A percentile compares a stretch with the other conserved stretches of the same genome.
Evolutionary conservation across 92 coral and sea anemone genomes (phyloP).

Genomic region (Desmophyllum pertusum): DNA sequence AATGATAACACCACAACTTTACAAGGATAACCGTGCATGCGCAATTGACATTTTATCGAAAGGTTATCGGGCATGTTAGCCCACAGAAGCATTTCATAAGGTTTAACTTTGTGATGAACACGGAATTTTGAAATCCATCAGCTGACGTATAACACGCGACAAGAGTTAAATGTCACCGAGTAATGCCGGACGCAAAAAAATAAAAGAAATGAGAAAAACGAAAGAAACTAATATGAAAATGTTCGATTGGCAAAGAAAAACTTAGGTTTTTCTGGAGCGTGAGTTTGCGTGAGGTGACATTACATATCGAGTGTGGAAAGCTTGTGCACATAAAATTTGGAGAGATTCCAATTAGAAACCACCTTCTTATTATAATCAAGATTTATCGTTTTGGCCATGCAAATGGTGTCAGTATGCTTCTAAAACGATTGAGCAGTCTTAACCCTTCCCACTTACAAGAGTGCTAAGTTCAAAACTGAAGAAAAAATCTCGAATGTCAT

Average conservation of each 20-base stretch:
- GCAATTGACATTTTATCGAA: not conserved
- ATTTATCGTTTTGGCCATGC: no score
- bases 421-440: no score
- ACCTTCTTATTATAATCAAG: no score
- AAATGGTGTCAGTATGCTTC: no score
- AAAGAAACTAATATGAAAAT: not conserved
- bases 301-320: not conserved
- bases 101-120: not conserved
- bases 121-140: slow-evolving; percentile 1
- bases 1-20: slow-evolving; percentile 1
- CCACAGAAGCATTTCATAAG: not conserved
- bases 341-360: no score
- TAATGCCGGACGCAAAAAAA: not conserved
- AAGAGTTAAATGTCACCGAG: not conserved
- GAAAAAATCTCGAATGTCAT: no score
- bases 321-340: not conserved
- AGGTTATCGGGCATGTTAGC: not conserved
- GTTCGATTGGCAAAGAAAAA: no score
- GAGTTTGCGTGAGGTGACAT: not conserved
- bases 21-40: not conserved
- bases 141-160: not conserved
- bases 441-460: no score
- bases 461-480: no score
- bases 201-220: not conserved
- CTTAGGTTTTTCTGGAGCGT: no score